phyloP scores from a whole-genome alignment of 1,140 invertebrate species.

The Heliconius eleuchia region DNA sequence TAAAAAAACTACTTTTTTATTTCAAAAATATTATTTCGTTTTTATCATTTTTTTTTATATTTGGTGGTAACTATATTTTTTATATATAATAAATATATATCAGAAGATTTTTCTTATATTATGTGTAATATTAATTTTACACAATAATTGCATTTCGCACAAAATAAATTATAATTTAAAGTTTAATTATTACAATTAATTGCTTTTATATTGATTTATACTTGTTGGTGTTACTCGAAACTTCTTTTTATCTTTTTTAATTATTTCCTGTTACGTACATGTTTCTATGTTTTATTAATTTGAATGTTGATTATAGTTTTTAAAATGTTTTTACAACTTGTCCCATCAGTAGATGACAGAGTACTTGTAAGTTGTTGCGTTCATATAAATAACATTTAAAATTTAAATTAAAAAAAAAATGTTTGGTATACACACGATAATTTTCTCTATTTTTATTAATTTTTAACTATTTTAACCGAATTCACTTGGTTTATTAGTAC shows the following conservation, averaged over 20 bases:
- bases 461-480: too few relatives aligned
- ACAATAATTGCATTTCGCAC: constrained; percentile 18
- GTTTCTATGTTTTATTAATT: constrained; percentile 56
- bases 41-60: neutral
- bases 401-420: neutral
- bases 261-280: constrained; percentile 50
- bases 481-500: too few relatives aligned
- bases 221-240: constrained; percentile 52
- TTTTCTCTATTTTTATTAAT: too few relatives aligned
- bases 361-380: neutral
- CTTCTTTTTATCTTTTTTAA: constrained; percentile 39
- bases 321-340: neutral
- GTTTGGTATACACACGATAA: too few relatives aligned
- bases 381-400: neutral
- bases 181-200: constrained; percentile 23
- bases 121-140: neutral
- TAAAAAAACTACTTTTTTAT: neutral
- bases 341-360: neutral
- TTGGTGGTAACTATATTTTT: neutral
- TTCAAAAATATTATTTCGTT: constrained; percentile 21
- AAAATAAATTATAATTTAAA: constrained; percentile 17
- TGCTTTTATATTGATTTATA: constrained; percentile 39
- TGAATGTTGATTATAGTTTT: constrained; percentile 42
- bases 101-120: neutral
- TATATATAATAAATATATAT: neutral